Evolutionary conservation across 1,140 invertebrate species (phyloP).

Genomic region (Lepidostoma basale): DNA sequence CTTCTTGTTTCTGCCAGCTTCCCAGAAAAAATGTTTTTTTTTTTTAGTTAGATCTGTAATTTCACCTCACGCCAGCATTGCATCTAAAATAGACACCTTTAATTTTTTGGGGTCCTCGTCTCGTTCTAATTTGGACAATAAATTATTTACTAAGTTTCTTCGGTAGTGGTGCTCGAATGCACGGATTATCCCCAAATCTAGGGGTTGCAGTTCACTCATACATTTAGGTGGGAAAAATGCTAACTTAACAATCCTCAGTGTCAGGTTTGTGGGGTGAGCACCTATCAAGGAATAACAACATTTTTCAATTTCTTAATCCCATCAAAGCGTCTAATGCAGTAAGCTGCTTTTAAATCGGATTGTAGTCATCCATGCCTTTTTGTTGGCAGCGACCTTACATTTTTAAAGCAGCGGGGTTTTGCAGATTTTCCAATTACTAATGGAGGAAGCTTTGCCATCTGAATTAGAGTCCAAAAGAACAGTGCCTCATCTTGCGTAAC

Average conservation of each 20-base stretch:
- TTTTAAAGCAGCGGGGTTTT: slow-evolving; percentile 59
- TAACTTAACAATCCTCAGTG: neutral
- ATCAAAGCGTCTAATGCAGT: slow-evolving; percentile 45
- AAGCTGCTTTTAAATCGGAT: slow-evolving; percentile 49
- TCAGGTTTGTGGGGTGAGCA: slow-evolving; percentile 8
- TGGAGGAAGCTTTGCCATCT: slow-evolving; percentile 48
- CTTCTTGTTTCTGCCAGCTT: neutral
- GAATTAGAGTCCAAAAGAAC: slow-evolving; percentile 43
- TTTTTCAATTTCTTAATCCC: slow-evolving; percentile 2
- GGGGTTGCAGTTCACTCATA: slow-evolving; percentile 6
- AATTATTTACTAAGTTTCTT: slow-evolving; percentile 8
- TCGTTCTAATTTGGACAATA: slow-evolving; percentile 19
- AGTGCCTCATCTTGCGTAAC: neutral
- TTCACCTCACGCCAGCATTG: slow-evolving; percentile 17
- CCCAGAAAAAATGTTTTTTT: neutral
- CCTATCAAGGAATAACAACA: neutral
- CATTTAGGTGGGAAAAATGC: slow-evolving; percentile 13
- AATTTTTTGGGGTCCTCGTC: slow-evolving; percentile 4
- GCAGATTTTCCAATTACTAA: slow-evolving; percentile 53
- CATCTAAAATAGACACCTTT: slow-evolving; percentile 6
- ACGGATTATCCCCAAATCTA: slow-evolving; percentile 24
- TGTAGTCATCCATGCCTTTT: slow-evolving; percentile 60
- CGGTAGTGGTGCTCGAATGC: slow-evolving; percentile 1
- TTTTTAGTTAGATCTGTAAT: slow-evolving; percentile 4
- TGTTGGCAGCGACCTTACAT: slow-evolving; percentile 52